Percentiles rank a stretch among this genome's conserved stretches.
phyloP scores from a whole-genome alignment of 1,140 invertebrate species.

The Drusus annulatus region DNA sequence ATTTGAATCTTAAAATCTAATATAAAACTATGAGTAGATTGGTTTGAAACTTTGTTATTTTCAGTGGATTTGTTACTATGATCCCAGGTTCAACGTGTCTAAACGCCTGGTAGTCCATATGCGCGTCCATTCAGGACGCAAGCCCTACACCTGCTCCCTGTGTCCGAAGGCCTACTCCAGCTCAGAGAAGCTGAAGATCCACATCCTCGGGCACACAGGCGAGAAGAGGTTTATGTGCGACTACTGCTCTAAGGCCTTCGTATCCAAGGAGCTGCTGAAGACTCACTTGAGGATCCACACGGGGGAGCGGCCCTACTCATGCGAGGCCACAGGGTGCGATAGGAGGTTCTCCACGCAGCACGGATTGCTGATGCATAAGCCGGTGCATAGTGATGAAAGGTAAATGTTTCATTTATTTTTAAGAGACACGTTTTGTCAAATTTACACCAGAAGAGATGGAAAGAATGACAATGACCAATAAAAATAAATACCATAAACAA shows the following conservation, averaged over 20 bases:
- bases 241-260: conserved; percentile 66
- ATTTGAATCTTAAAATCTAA: too few relatives aligned
- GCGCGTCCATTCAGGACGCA: conserved; percentile 79
- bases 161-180: conserved; percentile 68
- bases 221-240: conserved; percentile 71
- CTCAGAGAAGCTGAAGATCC: conserved; percentile 65
- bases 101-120: conserved; percentile 68
- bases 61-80: neutral
- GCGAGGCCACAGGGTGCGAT: conserved; percentile 70
- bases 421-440: too few relatives aligned
- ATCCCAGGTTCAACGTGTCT: conserved; percentile 46
- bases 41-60: too few relatives aligned
- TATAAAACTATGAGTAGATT: too few relatives aligned
- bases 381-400: conserved; percentile 45
- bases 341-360: conserved; percentile 41
- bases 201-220: conserved; percentile 73
- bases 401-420: too few relatives aligned
- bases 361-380: conserved; percentile 48
- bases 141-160: conserved; percentile 72
- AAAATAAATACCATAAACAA: too few relatives aligned
- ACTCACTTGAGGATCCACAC: conserved; percentile 66
- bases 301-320: conserved; percentile 68
- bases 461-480: too few relatives aligned
- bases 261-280: conserved; percentile 68
- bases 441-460: too few relatives aligned